Evolutionary conservation across 2,113 vertebrate genomes (phyloP), one percentile per base, ranked within the genome.

Genomic region (Protobothrops flavoviridis): DNA sequence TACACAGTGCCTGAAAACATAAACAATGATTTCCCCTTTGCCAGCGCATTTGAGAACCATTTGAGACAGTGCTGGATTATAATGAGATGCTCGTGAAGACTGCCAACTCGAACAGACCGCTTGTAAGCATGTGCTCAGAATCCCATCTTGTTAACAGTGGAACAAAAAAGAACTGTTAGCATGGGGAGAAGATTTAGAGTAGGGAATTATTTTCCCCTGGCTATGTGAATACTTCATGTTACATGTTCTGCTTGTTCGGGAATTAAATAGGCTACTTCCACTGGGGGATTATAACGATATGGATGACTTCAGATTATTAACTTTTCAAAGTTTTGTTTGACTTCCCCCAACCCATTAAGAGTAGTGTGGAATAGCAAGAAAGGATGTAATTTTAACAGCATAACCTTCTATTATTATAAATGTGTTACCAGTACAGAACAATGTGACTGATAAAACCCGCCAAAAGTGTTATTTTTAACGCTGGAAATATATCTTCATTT

Each of bases 31-130:
- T 90, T 95, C 39, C 0, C 93, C 93, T 94, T 64, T 88, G 92
- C 43, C 74, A 69, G 91, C 96, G 89, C 91, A 91, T 95, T 95
- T 94, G 95, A 94, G 94, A 94, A 88, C 45, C 4, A 89, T 55
- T 93, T 95, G 94, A 96, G 95, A 97, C 92, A 95, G 88, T 81
- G 55, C 45, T 94, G 95, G 94, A 95, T 95, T 95, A 92, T 95
- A 97, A 96, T 96, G 96, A 96, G 94, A 74, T 50, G 94, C 93
- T 97, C 94, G 93, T 94, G 94, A 93, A 95, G 95, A 96, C 81
- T 95, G 94, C 93, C 95, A 95, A 91, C 93, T 96, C 59, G 0
- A 96, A 95, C 93, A 88, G 92, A 92, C 89, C 74, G 88, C 33
- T 56, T 94, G 94, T 92, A 81, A 91, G 94, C 85, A 74, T 90